Evolutionary conservation across 1,140 invertebrate genomes (phyloP).

Genomic region (Euura saliciscinereae): DNA sequence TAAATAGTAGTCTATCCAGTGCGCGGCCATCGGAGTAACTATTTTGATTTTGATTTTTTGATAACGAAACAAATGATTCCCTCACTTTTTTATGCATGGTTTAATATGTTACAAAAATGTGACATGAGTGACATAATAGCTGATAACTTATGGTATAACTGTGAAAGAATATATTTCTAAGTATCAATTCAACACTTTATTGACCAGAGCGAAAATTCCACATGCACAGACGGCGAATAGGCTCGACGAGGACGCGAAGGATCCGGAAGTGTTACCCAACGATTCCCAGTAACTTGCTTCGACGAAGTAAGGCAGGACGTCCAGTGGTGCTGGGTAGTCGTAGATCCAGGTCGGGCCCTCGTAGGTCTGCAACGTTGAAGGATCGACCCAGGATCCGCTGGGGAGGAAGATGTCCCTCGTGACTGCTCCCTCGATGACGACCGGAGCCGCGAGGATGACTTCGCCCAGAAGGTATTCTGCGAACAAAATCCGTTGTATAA

Average conservation of each 20-base stretch:
- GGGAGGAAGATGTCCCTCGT: conserved; percentile 78
- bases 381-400: conserved; percentile 66
- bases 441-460: conserved; percentile 77
- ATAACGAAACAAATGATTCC: too few relatives aligned
- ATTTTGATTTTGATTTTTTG: too few relatives aligned
- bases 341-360: conserved; percentile 67
- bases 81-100: too few relatives aligned
- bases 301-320: conserved; percentile 66
- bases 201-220: background rate
- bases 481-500: conserved; percentile 26
- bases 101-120: too few relatives aligned
- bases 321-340: conserved; percentile 67
- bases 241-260: background rate
- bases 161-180: too few relatives aligned
- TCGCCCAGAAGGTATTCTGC: conserved; percentile 81
- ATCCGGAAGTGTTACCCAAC: background rate
- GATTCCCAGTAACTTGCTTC: background rate
- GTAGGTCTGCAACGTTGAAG: conserved; percentile 53
- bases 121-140: too few relatives aligned
- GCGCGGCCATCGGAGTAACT: too few relatives aligned
- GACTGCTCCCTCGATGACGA: conserved; percentile 67
- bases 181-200: background rate
- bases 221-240: background rate
- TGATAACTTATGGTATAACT: too few relatives aligned
- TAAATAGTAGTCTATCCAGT: too few relatives aligned